Conservation (phyloP, 2,113 vertebrate species). For the Gymnorhina tibicen region DNA sequence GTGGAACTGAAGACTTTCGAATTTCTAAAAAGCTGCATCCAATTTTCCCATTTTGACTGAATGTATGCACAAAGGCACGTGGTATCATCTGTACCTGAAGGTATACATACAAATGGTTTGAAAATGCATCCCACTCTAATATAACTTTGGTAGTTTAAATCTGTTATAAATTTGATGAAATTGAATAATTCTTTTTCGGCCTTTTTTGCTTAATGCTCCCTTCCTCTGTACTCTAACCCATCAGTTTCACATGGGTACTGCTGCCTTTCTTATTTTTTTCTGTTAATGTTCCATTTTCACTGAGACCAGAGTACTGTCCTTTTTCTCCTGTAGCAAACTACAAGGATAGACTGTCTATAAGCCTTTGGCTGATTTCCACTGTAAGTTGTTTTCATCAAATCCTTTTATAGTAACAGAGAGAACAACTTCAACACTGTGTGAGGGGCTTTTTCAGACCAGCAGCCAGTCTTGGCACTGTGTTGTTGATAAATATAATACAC, state of each 20-base stretch:
- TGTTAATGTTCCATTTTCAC: neutral
- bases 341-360: neutral
- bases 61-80: neutral
- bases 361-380: neutral
- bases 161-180: neutral
- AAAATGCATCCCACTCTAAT: neutral
- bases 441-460: neutral
- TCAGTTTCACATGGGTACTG: accelerated
- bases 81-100: neutral
- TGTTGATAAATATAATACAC: neutral
- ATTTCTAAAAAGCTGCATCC: neutral
- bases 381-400: neutral
- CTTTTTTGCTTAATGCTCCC: neutral
- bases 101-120: neutral
- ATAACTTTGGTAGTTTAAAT: neutral
- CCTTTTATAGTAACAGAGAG: neutral
- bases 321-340: neutral
- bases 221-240: neutral
- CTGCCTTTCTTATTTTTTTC: neutral
- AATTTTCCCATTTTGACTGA: neutral
- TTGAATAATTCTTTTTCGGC: neutral
- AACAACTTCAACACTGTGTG: neutral
- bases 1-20: neutral
- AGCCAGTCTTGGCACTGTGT: neutral
- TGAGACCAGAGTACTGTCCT: neutral